These are phyloP conservation scores for Monopis laevigella DNA, from an alignment of 2,888 invertebrate genomes.

Conservation along the genomic window DNA sequence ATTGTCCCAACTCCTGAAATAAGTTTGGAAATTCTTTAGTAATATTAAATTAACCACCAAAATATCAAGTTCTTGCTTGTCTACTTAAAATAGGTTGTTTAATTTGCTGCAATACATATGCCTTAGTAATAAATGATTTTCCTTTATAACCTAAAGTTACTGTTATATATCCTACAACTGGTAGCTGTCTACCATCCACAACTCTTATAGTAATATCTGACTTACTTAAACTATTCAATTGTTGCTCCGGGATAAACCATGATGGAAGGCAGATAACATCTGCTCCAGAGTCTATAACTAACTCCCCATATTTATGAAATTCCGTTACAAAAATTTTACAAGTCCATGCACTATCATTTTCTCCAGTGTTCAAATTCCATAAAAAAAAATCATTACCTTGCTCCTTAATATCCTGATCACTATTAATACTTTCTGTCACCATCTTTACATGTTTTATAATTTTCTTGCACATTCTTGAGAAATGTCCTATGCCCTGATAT, in stretches of 20 bases:
- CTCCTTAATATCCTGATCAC: too few species aligned
- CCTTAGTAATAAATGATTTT: neutral
- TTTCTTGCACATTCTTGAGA: too few species aligned
- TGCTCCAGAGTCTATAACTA: neutral
- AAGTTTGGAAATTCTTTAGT: slow-evolving; percentile 4
- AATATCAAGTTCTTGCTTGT: slow-evolving; percentile 5
- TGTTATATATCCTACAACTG: neutral
- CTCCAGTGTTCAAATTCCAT: too few species aligned
- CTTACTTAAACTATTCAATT: neutral
- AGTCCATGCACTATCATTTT: too few species aligned
- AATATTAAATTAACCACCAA: neutral
- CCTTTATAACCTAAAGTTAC: neutral
- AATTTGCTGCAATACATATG: slow-evolving; percentile 5
- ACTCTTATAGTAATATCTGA: neutral
- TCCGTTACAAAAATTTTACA: too few species aligned
- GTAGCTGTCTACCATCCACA: neutral
- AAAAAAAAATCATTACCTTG: too few species aligned
- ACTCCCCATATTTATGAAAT: slow-evolving; percentile 1
- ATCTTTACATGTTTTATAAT: too few species aligned
- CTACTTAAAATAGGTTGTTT: slow-evolving; percentile 6
- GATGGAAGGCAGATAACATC: neutral
- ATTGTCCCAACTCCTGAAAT: slow-evolving; percentile 1
- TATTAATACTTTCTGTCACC: too few species aligned
- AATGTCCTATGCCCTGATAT: too few species aligned
- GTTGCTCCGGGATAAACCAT: neutral